phyloP scores from a whole-genome alignment of 2,797 vertebrate genomes.

The Pipistrellus kuhlii region DNA sequence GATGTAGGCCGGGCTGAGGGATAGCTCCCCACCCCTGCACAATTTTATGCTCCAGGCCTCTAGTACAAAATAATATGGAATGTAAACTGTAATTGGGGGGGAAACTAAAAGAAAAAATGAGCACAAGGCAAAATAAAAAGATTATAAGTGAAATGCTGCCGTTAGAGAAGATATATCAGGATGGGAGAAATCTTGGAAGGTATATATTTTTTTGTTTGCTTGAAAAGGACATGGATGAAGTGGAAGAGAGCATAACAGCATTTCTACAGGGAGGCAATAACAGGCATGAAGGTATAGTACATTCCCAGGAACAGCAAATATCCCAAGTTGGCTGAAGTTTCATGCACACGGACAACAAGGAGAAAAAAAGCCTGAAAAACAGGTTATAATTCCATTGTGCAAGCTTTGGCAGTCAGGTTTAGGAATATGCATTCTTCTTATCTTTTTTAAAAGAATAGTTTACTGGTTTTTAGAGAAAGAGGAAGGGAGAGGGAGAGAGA shows the following conservation, averaged over 20 bases:
- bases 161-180: not conserved
- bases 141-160: not conserved
- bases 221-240: not conserved
- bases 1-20: too few species aligned
- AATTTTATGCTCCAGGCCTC: too few species aligned
- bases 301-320: not conserved
- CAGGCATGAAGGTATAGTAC: not conserved
- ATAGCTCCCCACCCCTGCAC: too few species aligned
- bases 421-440: not conserved
- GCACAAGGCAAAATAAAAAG: not conserved
- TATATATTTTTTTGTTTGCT: not conserved
- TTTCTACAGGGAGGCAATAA: not conserved
- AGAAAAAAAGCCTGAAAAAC: not conserved
- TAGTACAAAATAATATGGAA: not conserved
- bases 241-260: not conserved
- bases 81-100: not conserved
- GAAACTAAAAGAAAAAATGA: not conserved
- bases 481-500: not conserved
- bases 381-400: not conserved
- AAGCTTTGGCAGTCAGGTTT: not conserved
- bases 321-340: not conserved
- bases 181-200: not conserved
- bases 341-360: not conserved
- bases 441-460: not conserved
- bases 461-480: not conserved